phyloP scores from a whole-genome alignment of 2,113 vertebrate genomes.

The Mesitornis unicolor region DNA sequence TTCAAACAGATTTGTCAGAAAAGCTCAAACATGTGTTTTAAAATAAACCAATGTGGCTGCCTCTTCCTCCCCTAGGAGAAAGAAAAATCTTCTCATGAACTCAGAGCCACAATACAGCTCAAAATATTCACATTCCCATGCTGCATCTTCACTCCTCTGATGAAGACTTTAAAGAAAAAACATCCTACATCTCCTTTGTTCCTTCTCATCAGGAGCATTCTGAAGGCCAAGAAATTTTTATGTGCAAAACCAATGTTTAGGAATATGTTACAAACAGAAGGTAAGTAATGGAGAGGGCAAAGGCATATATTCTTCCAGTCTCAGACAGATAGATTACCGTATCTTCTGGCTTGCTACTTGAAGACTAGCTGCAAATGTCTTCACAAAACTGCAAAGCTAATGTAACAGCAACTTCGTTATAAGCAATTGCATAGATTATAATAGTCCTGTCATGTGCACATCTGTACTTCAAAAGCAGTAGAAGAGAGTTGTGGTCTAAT shows the following conservation, averaged over 20 bases:
- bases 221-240: background rate
- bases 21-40: background rate
- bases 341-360: background rate
- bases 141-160: background rate
- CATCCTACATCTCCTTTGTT: background rate
- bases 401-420: background rate
- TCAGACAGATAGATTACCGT: background rate
- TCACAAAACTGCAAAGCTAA: background rate
- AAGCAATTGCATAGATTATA: background rate
- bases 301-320: background rate
- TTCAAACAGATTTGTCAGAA: slow-evolving; percentile 23
- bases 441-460: background rate
- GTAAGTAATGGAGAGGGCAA: background rate
- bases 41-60: background rate
- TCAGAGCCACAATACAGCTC: background rate
- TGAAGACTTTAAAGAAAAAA: background rate
- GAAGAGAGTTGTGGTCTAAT: background rate
- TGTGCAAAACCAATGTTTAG: background rate
- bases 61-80: background rate
- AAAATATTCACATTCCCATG: background rate
- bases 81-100: background rate
- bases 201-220: background rate
- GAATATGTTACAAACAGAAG: background rate
- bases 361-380: background rate
- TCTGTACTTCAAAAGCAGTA: background rate